These are phyloP conservation scores for Vulpes lagopus DNA, from an alignment of 2,113 vertebrate genomes.

Conservation along the genomic window DNA sequence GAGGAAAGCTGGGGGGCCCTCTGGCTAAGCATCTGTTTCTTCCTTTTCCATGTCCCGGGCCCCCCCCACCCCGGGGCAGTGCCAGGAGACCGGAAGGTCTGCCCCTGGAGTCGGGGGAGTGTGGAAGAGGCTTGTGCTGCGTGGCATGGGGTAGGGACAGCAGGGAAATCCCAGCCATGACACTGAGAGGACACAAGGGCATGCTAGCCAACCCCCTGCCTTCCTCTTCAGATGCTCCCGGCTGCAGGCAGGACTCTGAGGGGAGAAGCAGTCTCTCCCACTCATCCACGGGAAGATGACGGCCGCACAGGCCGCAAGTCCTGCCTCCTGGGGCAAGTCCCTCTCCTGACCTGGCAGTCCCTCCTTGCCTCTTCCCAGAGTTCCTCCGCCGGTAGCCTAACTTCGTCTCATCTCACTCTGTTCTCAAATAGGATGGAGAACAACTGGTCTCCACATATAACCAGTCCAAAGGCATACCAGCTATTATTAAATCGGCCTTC, in stretches of 20 bases:
- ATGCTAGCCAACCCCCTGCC: not conserved
- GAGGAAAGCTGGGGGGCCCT: not conserved
- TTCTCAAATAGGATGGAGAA: slow-evolving; percentile 53
- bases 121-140: not conserved
- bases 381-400: not conserved
- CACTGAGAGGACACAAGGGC: not conserved
- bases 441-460: slow-evolving; percentile 72
- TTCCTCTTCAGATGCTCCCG: not conserved
- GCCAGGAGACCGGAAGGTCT: not conserved
- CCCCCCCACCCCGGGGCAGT: not conserved
- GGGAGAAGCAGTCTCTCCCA: not conserved
- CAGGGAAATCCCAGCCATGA: not conserved
- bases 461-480: not conserved
- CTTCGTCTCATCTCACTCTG: not conserved
- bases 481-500: slow-evolving; percentile 69
- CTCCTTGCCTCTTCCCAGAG: not conserved
- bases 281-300: not conserved
- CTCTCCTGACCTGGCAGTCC: not conserved
- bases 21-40: not conserved
- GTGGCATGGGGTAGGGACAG: not conserved
- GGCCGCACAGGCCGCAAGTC: not conserved
- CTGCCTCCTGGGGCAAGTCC: not conserved
- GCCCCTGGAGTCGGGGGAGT: not conserved
- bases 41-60: not conserved
- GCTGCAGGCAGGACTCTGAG: not conserved